Evolutionary conservation across 2,888 invertebrate genomes (phyloP), one percentile per base, ranked within the genome.

Genomic region (Chymomyza amoena): DNA sequence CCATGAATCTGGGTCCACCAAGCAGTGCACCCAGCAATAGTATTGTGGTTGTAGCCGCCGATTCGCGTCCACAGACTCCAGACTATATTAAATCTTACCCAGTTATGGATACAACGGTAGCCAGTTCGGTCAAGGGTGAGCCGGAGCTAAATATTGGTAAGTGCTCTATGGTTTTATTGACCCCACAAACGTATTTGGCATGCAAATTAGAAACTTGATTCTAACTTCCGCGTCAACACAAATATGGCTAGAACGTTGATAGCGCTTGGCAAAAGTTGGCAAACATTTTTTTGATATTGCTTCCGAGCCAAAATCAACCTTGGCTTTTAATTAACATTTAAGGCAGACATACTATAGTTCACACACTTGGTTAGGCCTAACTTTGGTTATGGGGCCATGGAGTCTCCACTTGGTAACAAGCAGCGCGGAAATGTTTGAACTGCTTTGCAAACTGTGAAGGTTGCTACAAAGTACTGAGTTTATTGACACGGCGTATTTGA

Each of bases 91-190:
- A 91, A 82, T 91, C 91, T 36, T 92, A 91, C 88, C 92, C 92
- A 68, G 91, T 92, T 70, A 92, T 92, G 92, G 92, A 92, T 89
- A 91, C 91, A 70, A 92, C 92, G 70, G 92, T 92, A 70, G 92
- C 92, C 70, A 92, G 92, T 78, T 91, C 91, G 67, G 85, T 91
- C 18, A 92, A 92, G 75, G 92, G 92, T 3, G 92, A 92, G 72
- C 92, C 92, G 3, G 92, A 92, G 75, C 82, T 92, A 7, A 92
- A 92, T 82, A 92, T 92, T 80, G 92, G 92, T 92, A 87, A 88
- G 88, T 82, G 60, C 18, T 54, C 20, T 20, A 54, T 54, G 20
- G 20, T 54, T 54, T 20, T 50, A 32, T 20, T 28, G 60, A 28
- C 36, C 28, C 60, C 36, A 32, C 13, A 28, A 28, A 25, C 32